phyloP scores from a whole-genome alignment of 2,797 vertebrate genomes.

The Periparus ater region DNA sequence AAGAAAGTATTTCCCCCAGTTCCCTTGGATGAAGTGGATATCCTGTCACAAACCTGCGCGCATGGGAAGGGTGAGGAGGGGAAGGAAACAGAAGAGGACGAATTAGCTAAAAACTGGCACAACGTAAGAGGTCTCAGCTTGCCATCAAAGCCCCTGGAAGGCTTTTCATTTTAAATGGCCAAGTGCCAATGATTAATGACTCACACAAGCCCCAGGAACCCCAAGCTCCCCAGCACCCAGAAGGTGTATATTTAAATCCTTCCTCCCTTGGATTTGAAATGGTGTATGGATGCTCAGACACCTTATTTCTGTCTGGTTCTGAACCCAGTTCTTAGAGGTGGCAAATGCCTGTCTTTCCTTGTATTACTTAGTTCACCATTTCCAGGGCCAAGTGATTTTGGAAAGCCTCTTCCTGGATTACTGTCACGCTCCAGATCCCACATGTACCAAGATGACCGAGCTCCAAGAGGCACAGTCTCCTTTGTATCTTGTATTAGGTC shows the following conservation, averaged over 20 bases:
- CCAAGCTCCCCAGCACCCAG: background rate
- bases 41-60: background rate
- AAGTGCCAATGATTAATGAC: background rate
- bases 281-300: background rate
- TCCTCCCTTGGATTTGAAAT: rapidly evolving
- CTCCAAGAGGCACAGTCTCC: background rate
- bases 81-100: constrained; percentile 47
- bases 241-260: background rate
- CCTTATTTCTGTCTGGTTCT: background rate
- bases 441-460: rapidly evolving
- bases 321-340: background rate
- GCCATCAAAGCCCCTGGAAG: background rate
- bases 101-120: constrained; percentile 36
- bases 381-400: background rate
- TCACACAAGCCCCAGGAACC: background rate
- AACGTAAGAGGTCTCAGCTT: background rate
- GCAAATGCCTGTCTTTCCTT: background rate
- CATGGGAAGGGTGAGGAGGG: constrained; percentile 43
- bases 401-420: background rate
- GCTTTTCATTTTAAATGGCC: background rate
- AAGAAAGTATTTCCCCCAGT: background rate
- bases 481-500: background rate
- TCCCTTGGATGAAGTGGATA: background rate
- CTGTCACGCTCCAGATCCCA: background rate
- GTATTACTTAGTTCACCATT: background rate